These are phyloP conservation scores for Tribolium madens DNA, from an alignment of 1,140 invertebrate genomes.

Conservation along the genomic window DNA sequence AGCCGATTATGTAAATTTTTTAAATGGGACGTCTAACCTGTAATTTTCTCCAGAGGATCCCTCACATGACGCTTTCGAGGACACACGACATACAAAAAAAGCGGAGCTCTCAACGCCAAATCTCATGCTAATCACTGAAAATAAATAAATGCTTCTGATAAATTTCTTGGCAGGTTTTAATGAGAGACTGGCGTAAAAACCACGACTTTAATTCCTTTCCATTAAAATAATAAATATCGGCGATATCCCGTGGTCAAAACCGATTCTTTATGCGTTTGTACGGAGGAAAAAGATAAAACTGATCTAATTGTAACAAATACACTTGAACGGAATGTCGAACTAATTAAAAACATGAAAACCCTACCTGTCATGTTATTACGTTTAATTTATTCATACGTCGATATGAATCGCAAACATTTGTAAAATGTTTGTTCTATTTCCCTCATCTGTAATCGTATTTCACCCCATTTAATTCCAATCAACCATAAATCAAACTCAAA, in stretches of 20 bases:
- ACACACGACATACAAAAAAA: background rate
- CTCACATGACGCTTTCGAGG: background rate
- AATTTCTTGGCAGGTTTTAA: constrained; percentile 7
- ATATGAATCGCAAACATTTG: constrained; percentile 29
- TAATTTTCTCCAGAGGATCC: constrained; percentile 25
- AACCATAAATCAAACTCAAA: constrained; percentile 31
- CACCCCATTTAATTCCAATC: background rate
- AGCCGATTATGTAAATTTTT: constrained; percentile 44
- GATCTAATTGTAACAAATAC: constrained; percentile 29
- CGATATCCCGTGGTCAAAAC: constrained; percentile 9
- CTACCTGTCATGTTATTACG: constrained; percentile 5
- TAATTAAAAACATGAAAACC: constrained; percentile 17
- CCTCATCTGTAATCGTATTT: background rate
- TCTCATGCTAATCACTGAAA: background rate
- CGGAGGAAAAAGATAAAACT: background rate
- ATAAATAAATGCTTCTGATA: constrained; percentile 24
- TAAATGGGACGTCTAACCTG: constrained; percentile 24
- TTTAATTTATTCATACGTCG: constrained; percentile 31
- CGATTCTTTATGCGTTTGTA: background rate
- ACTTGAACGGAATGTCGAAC: constrained; percentile 1
- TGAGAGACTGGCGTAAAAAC: background rate
- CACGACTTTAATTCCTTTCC: constrained; percentile 3
- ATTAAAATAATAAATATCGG: constrained; percentile 30
- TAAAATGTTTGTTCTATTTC: constrained; percentile 30
- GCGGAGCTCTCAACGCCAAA: constrained; percentile 13